phyloP scores from a whole-genome alignment of 2,888 invertebrate species.

The Iselma pallidipennis region DNA sequence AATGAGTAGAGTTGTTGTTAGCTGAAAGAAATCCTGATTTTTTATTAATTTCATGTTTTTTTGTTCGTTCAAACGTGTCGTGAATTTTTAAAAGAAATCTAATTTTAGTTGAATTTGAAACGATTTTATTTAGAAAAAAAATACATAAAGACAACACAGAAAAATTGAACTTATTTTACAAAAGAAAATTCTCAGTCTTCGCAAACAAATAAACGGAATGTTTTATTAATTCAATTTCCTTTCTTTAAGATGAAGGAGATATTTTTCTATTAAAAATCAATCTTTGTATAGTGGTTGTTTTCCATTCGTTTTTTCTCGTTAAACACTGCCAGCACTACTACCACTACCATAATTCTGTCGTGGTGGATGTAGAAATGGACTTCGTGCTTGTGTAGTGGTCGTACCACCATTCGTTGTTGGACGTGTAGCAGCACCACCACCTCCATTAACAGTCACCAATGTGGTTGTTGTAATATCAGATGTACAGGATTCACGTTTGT shows the following conservation, averaged over 20 bases:
- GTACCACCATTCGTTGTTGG: constrained; percentile 38
- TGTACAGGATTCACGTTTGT: constrained; percentile 77
- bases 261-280: too few species aligned
- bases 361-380: constrained; percentile 50
- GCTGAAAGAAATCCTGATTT: too few species aligned
- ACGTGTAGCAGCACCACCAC: constrained; percentile 47
- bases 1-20: too few species aligned
- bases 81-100: too few species aligned
- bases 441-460: constrained; percentile 60
- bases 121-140: neutral
- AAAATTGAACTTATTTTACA: too few species aligned
- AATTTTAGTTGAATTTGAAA: too few species aligned
- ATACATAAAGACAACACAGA: neutral
- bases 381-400: constrained; percentile 38
- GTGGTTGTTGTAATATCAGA: constrained; percentile 82
- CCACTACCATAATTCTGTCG: constrained; percentile 39
- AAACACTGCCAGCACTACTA: neutral
- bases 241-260: neutral
- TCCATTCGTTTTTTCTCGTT: too few species aligned
- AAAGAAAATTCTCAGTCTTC: neutral
- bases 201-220: neutral
- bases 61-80: too few species aligned
- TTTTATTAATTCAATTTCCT: neutral
- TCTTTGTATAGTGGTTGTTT: too few species aligned
- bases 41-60: too few species aligned